A percentile compares a stretch with the other conserved stretches of the same genome.
These are phyloP conservation scores for Lycia hirtaria DNA, from an alignment of 2,888 invertebrate species.

Conservation along the genomic window DNA sequence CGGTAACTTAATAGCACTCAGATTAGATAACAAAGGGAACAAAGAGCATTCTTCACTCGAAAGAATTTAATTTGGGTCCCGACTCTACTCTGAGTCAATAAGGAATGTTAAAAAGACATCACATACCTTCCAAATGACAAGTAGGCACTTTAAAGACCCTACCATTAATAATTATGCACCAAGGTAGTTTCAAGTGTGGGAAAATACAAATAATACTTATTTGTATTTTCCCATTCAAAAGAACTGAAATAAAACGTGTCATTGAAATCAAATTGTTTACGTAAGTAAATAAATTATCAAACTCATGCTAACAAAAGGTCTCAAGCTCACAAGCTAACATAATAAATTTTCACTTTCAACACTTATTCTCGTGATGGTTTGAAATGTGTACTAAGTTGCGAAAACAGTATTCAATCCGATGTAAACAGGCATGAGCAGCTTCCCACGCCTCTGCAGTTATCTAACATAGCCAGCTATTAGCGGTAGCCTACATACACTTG, in stretches of 20 bases:
- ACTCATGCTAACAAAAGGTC: not conserved
- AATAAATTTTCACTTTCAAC: constrained; percentile 6
- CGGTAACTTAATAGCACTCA: constrained; percentile 44
- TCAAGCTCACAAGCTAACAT: not conserved
- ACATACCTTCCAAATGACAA: not conserved
- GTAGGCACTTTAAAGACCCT: not conserved
- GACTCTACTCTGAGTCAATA: constrained; percentile 9
- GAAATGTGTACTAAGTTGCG: constrained; percentile 20
- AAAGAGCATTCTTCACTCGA: constrained; percentile 40
- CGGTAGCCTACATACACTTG: not conserved
- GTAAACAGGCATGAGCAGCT: constrained; percentile 23
- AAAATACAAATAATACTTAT: constrained; percentile 12
- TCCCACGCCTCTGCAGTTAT: constrained; percentile 25
- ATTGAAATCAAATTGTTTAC: constrained; percentile 13
- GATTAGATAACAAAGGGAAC: constrained; percentile 57
- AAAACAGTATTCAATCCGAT: constrained; percentile 7
- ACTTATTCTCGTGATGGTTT: not conserved
- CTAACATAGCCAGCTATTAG: constrained; percentile 10
- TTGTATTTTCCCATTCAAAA: constrained; percentile 24
- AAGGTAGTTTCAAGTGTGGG: constrained; percentile 34
- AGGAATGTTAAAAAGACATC: constrained; percentile 1
- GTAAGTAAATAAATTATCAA: not conserved
- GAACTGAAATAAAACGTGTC: constrained; percentile 15
- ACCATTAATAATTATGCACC: constrained; percentile 3
- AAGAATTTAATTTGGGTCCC: constrained; percentile 36